Base-by-base conservation (phyloP, 2,797 vertebrate species). In the Lagorchestes hirsutus region DNA sequence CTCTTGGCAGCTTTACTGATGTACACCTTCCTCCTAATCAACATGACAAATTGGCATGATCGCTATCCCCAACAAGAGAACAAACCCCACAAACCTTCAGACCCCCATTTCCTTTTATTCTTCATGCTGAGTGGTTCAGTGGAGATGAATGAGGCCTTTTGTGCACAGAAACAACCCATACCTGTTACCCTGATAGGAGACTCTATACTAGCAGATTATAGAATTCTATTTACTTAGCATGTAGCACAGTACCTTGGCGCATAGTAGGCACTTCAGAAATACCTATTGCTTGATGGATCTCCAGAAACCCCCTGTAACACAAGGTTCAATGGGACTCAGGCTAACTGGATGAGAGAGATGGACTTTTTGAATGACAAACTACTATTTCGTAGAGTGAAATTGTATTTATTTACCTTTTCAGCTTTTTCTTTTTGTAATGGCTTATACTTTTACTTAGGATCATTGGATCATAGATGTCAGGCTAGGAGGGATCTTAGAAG, bases 341-440 rank as follows among this genome's bases (percentile, higher is more conserved):
- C 9, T 87, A 40, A 27, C 24, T 24, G 12, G 18, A 46, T 46
- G 74, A 87, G 22, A 87, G 22, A 87, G 24, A 87, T 87, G 22
- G 67, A 82, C 67, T 40, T 82, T 82, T 82, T 82, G 67, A 74
- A 40, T 24, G 28, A 46, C 67, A 82, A 82, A 50, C 40, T 46
- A 46, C 27, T 27, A 87, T 50, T 87, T 87, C 74, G 50, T 50
- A 87, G 40, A 87, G 40, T 27, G 1, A 87, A 87, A 87, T 46
- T 87, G 74, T 87, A 87, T 87, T 87, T 46, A 87, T 50, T 87
- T 87, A 87, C 40, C 74, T 87, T 87, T 87, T 87, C 22, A 87
- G 74, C 22, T 27, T 87, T 87, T 46, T 87, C 74, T 50, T 87
- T 87, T 27, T 46, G 74, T 11, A 87, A 87, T 87, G 40, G 22